Evolutionary conservation across 37 sponge, comb jelly and placozoan genomes (phyloP), one percentile per base, ranked within the genome.

Genomic region (Crambe crambe): DNA sequence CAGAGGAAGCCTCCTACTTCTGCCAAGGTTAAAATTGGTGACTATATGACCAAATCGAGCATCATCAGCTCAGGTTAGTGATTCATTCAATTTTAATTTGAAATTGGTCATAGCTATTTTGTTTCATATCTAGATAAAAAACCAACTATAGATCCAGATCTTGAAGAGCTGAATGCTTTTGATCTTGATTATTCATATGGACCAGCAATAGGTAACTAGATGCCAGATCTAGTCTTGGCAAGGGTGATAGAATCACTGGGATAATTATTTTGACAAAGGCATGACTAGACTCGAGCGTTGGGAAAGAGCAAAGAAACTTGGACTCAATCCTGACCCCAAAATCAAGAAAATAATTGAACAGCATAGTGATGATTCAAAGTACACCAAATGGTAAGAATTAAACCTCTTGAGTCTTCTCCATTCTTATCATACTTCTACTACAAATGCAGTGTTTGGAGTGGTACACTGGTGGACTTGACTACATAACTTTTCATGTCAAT

Each of bases 321-420:
- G 75, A 0, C 80, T 91, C 1, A 40, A 72, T 15, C 92, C 92
- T 56, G 87, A 87, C 20, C 57, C 44, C 6, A 35, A 43, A 30
- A 69, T 91, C 5, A 61, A 37, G 27, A 36, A 73, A 20, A 27
- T 91, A 12, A 64, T 91, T 23, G 20, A 66, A 20, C 72, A 73
- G 29, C 84, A 91, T 68, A 20, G 27, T 6, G 59, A 35, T 23
- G 75, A 86, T 31, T 32, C 60, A 40, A 63, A 38, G 31, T 86
- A 78, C 69, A 82, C 73, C 0, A 76, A 91, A 77, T 78, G 92
- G 92, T 91, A 77, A 68, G 85, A 44, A 38, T 56, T 60, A 25
- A 21, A 26, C 3, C 27, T n/a, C 4, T 60, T 60, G 61, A 5
- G 23, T 60, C 5, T 68, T 68, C 31, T 68, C 17, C 39, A 32